Evolutionary conservation across 35 echinoderm and acorn worm genomes (phyloP), one percentile per base, ranked within the genome.

Genomic region (Eucidaris tribuloides): DNA sequence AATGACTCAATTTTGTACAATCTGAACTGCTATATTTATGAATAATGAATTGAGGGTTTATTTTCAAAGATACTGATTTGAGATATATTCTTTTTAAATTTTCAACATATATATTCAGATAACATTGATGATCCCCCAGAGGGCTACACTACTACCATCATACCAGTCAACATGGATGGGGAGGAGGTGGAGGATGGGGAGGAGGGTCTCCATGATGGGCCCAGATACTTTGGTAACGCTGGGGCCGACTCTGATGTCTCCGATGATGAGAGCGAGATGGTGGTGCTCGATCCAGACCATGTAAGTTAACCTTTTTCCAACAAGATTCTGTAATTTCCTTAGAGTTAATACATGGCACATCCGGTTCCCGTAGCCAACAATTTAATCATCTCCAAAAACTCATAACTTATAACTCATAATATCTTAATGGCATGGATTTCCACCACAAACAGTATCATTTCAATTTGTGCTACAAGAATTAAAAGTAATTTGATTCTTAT

Each of bases 241-340:
- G n/a, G n/a, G n/a, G n/a, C n/a, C n/a, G 89, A 84, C 32, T 93
- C 96, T 15, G 96, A 99, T 34, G 81, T 81, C 13, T 93, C 90
- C n/a, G 96, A 99, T 65, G 90, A 99, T 86, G 96, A 93, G 65
- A 87, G 77, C 36, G 89, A 99, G 80, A 90, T 99, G 86, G 96
- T 99, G 28, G 96, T 99, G 44, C 60, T 99, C 40, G 96, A 99
- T 87, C 96, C 96, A 31, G 96, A 99, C 41, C 96, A 99, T 87
- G 96, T 99, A 90, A 86, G 96, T 90, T 42, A 24, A n/a, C n/a
- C n/a, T n/a, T n/a, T n/a, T n/a, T n/a, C n/a, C n/a, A n/a, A n/a
- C n/a, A n/a, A n/a, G n/a, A n/a, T n/a, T n/a, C n/a, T n/a, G n/a
- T n/a, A n/a, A n/a, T n/a, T n/a, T n/a, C n/a, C n/a, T n/a, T n/a